phyloP scores from a whole-genome alignment of 2,797 vertebrate species.

The Hydrolagus colliei region DNA sequence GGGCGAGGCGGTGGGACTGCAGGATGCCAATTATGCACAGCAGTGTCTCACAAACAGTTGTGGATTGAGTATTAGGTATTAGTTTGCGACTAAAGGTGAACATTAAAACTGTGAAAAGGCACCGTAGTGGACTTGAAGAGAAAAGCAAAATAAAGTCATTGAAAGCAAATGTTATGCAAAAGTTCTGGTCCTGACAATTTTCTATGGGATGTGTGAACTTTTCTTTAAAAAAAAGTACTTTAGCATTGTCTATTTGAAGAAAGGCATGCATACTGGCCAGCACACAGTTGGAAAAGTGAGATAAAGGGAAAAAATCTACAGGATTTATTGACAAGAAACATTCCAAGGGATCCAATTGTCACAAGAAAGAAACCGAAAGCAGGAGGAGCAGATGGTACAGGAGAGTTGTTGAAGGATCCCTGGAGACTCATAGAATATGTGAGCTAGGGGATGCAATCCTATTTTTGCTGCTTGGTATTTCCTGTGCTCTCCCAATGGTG shows the following conservation, averaged over 20 bases:
- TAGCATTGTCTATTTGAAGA: not conserved
- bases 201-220: not conserved
- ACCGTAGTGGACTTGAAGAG: no score
- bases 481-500: conserved; percentile 12
- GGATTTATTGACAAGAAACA: conserved; percentile 18
- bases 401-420: not conserved
- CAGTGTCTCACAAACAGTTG: no score
- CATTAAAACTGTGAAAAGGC: no score
- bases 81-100: no score
- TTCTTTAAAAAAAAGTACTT: not conserved
- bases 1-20: no score
- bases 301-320: conserved; percentile 12
- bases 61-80: no score
- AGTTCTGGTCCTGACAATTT: not conserved
- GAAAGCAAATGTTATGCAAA: not conserved
- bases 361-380: conserved; percentile 25
- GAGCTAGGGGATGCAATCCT: not conserved
- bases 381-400: conserved; percentile 14
- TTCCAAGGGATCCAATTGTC: not conserved
- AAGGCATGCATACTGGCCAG: not conserved
- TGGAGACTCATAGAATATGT: not conserved
- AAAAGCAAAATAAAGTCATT: no score
- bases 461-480: conserved; percentile 26
- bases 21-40: no score
- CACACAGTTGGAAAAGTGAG: not conserved